Conservation (phyloP, 2,888 invertebrate genomes). For the Eustalomyia histrio region DNA sequence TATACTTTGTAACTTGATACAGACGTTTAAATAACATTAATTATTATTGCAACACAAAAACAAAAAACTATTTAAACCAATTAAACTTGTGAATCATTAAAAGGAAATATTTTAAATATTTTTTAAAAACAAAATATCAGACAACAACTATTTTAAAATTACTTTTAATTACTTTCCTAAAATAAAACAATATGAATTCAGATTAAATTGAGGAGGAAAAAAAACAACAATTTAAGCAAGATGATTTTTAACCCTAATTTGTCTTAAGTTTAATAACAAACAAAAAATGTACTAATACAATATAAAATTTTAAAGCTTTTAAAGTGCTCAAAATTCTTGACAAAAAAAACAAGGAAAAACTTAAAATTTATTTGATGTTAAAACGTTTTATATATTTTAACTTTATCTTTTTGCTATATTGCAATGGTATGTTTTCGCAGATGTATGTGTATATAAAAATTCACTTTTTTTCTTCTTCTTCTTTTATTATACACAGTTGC, state of each 20-base stretch:
- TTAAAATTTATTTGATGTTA: conserved; percentile 56
- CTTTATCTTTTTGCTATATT: conserved; percentile 36
- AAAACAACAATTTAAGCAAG: conserved; percentile 30
- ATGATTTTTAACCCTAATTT: conserved; percentile 46
- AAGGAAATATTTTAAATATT: background rate
- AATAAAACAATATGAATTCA: conserved; percentile 36
- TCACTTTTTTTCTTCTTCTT: conserved; percentile 34
- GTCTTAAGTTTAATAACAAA: background rate
- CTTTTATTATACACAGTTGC: conserved; percentile 43
- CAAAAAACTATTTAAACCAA: background rate
- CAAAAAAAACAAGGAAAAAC: conserved; percentile 16
- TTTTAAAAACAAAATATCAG: background rate
- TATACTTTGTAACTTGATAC: background rate
- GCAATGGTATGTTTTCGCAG: conserved; percentile 28
- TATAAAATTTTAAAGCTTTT: conserved; percentile 56
- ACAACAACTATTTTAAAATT: conserved; percentile 43
- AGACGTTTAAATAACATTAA: conserved; percentile 26
- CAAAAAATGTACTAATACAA: background rate
- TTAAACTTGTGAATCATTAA: conserved; percentile 21
- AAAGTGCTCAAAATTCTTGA: conserved; percentile 60
- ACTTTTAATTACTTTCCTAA: conserved; percentile 53
- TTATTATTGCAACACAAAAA: background rate
- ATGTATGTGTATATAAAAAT: conserved; percentile 24
- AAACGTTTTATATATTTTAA: conserved; percentile 56
- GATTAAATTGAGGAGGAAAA: conserved; percentile 22